Base-by-base conservation (phyloP, 2,797 vertebrate species). In the Pitangus sulphuratus region DNA sequence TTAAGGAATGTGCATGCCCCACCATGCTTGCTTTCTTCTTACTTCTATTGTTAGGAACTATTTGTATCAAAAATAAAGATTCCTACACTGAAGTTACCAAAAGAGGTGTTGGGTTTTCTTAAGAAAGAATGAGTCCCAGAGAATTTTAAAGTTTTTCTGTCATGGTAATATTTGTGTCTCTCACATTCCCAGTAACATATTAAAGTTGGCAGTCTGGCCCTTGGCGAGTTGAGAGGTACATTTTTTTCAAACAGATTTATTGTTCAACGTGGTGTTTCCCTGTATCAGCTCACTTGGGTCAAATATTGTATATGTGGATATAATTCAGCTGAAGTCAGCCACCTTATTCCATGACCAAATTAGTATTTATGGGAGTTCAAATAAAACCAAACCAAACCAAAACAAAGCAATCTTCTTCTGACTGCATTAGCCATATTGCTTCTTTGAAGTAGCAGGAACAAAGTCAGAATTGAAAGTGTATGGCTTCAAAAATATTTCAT, bases 201-300 rank as follows among this genome's bases (percentile, higher is more conserved):
- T 69, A 68, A 35, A 81, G 61, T 14, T 68, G 31, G 24, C 40
- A 80, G 60, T 60, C 42, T 53, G 15, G 12, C 22, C 15, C 4
- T 39, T 54, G 53, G 15, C 4, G 1, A 2, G 42, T 44, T 45
- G n/a, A 85, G 37, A 93, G 12, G 35, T 11, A 4, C 9, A 65
- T 77, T 89, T 84, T 89, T 86, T 91, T 84, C 7, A 39, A 89
- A 70, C 4, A 48, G 30, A 56, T 86, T 64, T 75, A 62, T 53
- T 64, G 31, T 39, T 82, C 44, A 89, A 11, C 11, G 16, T 2
- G 4, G 12, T 48, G 8, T n/a, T 87, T 74, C 51, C 56, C 60
- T 60, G 16, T 20, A 70, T 44, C 53, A 84, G 15, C 19, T 60
- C n/a, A 71, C 45, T 92, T 44, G 11, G 17, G n/a, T 21, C 85